These are phyloP conservation scores for Vireo altiloquus DNA, from an alignment of 2,113 vertebrate genomes.

Conservation along the genomic window DNA sequence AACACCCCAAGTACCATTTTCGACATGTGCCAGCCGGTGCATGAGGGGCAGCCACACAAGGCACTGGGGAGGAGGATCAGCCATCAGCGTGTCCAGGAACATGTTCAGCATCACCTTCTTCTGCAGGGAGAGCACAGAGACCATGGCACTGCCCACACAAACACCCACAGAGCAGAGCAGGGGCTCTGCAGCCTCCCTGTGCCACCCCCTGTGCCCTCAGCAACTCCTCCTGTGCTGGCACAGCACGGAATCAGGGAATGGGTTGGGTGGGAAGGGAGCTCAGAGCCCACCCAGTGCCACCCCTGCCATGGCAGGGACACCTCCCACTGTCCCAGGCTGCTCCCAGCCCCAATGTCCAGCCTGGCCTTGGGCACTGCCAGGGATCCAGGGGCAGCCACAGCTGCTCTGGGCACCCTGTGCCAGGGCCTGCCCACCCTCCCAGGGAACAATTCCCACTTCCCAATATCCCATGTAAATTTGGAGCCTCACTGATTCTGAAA, in stretches of 20 bases:
- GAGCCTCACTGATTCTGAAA: not conserved
- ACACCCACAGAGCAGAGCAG: no score
- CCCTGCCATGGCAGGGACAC: not conserved
- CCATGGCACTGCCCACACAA: not conserved
- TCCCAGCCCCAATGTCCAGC: not conserved
- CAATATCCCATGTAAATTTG: not conserved
- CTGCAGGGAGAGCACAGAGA: conserved; percentile 71
- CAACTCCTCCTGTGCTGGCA: not conserved
- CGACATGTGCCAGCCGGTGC: conserved; percentile 96
- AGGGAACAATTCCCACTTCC: not conserved
- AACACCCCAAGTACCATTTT: conserved; percentile 81
- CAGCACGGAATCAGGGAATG: rapidly evolving
- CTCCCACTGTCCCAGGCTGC: not conserved
- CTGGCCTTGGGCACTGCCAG: not conserved
- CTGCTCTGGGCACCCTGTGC: not conserved
- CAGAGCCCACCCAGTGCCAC: rapidly evolving
- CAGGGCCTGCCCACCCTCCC: not conserved
- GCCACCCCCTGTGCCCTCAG: not conserved
- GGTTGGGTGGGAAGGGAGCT: not conserved
- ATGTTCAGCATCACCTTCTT: conserved; percentile 94
- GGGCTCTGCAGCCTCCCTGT: not conserved
- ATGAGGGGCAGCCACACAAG: conserved; percentile 98
- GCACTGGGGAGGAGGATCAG: conserved; percentile 96
- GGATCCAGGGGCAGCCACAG: not conserved
- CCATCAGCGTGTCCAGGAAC: conserved; percentile 95